phyloP scores from a whole-genome alignment of 2,888 invertebrate species.

The Aphidoletes aphidimyza region DNA sequence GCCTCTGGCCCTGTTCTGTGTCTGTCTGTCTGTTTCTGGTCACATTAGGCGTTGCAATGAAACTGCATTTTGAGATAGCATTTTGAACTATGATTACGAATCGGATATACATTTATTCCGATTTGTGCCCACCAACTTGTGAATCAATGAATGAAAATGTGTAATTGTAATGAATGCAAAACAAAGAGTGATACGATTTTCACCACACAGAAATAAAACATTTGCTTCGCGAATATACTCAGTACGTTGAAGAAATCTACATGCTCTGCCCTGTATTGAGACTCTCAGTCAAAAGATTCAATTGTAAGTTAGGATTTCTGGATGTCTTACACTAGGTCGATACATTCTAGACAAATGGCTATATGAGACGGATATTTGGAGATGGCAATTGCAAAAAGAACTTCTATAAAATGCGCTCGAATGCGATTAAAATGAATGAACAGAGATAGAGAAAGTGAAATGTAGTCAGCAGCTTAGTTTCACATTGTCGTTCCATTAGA shows the following conservation, averaged over 20 bases:
- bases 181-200: too few species aligned
- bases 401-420: too few species aligned
- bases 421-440: too few species aligned
- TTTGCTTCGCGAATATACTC: neutral
- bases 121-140: neutral
- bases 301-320: too few species aligned
- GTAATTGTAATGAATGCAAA: neutral
- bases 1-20: neutral
- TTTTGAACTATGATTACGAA: neutral
- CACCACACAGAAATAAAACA: neutral
- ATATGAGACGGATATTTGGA: too few species aligned
- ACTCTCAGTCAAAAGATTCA: too few species aligned
- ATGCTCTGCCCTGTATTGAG: too few species aligned
- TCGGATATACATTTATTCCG: slow-evolving; percentile 26
- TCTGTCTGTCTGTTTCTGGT: neutral
- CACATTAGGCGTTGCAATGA: neutral
- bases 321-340: too few species aligned
- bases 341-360: too few species aligned
- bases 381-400: too few species aligned
- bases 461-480: neutral
- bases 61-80: slow-evolving; percentile 1
- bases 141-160: neutral
- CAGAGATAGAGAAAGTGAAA: too few species aligned
- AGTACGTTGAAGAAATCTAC: too few species aligned
- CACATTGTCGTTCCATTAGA: neutral